Percentiles rank a stretch among this genome's conserved stretches.
Conservation (phyloP, 2,888 invertebrate species). For the Chalcosyrphus nemorum region DNA sequence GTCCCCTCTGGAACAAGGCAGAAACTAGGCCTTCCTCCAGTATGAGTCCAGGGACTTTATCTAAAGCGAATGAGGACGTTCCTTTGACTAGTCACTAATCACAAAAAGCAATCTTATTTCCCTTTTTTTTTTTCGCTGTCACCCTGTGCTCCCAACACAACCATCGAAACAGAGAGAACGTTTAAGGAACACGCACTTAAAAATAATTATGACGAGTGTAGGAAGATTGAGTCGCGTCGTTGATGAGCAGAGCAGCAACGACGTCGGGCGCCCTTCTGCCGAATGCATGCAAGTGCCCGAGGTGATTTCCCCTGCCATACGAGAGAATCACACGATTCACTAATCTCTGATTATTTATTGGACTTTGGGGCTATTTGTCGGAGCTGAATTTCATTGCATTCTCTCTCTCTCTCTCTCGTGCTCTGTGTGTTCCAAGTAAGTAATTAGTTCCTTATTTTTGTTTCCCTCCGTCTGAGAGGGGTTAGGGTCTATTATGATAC, state of each 20-base stretch:
- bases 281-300: conserved; percentile 29
- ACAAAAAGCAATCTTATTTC: too few relatives aligned
- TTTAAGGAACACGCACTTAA: conserved; percentile 60
- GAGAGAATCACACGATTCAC: conserved; percentile 60
- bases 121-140: too few relatives aligned
- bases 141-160: conserved; percentile 33
- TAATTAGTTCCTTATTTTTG: conserved; percentile 48
- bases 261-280: conserved; percentile 56
- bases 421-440: conserved; percentile 31
- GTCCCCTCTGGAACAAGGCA: too few relatives aligned
- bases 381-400: conserved; percentile 54
- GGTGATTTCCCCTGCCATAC: conserved; percentile 31
- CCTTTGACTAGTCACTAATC: too few relatives aligned
- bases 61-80: too few relatives aligned
- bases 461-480: conserved; percentile 18
- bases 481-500: conserved; percentile 62
- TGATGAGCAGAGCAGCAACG: too few relatives aligned
- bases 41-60: too few relatives aligned
- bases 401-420: too few relatives aligned
- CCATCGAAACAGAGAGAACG: too few relatives aligned
- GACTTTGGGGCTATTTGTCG: conserved; percentile 65
- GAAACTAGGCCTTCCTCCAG: too few relatives aligned
- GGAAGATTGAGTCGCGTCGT: conserved; percentile 60
- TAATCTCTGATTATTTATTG: conserved; percentile 72
- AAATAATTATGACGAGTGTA: conserved; percentile 62